Conservation (phyloP, 2,797 vertebrate species). For the Champsocephalus gunnari region DNA sequence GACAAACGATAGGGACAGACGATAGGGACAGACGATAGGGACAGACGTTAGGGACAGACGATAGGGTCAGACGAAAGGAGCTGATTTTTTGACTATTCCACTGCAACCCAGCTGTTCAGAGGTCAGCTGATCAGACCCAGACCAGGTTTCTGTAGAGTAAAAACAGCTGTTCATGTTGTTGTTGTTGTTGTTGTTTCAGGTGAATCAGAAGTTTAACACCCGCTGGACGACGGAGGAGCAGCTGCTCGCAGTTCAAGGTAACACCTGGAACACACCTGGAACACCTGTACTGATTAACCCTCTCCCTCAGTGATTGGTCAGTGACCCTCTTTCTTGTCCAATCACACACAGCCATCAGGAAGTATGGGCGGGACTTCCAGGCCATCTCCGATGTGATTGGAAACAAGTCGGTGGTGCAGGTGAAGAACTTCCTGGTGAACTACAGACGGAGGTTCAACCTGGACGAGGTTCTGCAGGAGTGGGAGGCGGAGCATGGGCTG, state of each 20-base stretch:
- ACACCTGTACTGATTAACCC: background rate
- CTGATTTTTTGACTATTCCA: too few species aligned
- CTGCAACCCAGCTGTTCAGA: too few species aligned
- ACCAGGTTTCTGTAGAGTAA: too few species aligned
- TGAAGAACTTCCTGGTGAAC: constrained; percentile 97
- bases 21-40: too few species aligned
- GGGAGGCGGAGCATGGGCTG: constrained; percentile 94
- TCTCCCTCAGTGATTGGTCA: background rate
- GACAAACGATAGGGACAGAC: too few species aligned
- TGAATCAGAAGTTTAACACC: constrained; percentile 90
- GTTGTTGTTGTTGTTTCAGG: constrained; percentile 75
- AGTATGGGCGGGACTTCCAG: constrained; percentile 94
- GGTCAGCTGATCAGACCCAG: too few species aligned
- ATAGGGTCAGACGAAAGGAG: too few species aligned
- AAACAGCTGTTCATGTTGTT: background rate
- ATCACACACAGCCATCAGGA: constrained; percentile 88
- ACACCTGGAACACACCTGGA: constrained; percentile 3
- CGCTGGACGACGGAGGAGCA: constrained; percentile 96
- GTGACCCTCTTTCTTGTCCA: constrained; percentile 26
- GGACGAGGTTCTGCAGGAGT: constrained; percentile 94
- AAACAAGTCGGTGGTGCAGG: constrained; percentile 95
- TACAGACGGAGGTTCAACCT: constrained; percentile 95
- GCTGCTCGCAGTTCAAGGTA: constrained; percentile 95
- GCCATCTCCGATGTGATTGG: constrained; percentile 96
- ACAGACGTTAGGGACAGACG: too few species aligned